A percentile compares a stretch with the other conserved stretches of the same genome.
Evolutionary conservation across 2,888 invertebrate species (phyloP).

Genomic region (Augochlorella aurata): DNA sequence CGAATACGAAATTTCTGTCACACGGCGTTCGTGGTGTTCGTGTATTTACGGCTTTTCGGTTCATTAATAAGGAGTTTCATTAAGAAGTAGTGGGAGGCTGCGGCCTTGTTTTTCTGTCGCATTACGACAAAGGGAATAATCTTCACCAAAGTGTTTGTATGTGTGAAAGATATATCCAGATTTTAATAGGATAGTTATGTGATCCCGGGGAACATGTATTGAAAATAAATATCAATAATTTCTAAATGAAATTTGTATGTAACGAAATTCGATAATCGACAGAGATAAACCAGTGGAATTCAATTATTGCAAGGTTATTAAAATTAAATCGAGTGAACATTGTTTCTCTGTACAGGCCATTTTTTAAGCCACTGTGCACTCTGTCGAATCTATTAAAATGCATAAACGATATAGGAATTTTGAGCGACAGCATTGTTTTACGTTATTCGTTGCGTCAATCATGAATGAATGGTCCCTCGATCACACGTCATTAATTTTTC

Average conservation of each 20-base stretch:
- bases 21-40: constrained; percentile 1
- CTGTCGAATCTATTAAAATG: not conserved
- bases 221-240: no score
- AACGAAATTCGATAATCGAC: no score
- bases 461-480: not conserved
- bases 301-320: not conserved
- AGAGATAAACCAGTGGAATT: no score
- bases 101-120: not conserved
- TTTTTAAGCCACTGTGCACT: not conserved
- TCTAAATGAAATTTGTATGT: not conserved
- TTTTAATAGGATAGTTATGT: no score
- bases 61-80: constrained; percentile 16
- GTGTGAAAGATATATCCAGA: not conserved
- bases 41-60: not conserved
- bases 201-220: no score
- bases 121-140: not conserved
- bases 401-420: not conserved
- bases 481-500: not conserved
- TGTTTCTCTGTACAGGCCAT: not conserved
- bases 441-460: not conserved
- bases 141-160: not conserved
- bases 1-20: constrained; percentile 27
- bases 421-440: not conserved
- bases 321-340: not conserved
- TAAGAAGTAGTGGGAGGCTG: not conserved